phyloP scores from a whole-genome alignment of 2,888 invertebrate species.

The Mongoloraphidia duomilia region DNA sequence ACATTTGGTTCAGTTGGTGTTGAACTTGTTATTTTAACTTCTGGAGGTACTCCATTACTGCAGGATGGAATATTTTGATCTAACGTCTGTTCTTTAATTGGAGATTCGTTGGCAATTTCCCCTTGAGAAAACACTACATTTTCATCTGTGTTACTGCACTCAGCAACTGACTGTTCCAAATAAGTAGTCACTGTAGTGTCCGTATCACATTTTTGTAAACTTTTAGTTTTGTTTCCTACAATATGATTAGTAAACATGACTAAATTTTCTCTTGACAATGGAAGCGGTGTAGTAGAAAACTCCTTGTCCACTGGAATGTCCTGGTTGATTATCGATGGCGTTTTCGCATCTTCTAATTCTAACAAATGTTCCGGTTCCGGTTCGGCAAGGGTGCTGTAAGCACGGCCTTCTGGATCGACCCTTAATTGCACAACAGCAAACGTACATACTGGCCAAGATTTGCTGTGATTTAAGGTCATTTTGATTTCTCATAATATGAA shows the following conservation, averaged over 20 bases:
- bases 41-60: background rate
- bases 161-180: slow-evolving; percentile 21
- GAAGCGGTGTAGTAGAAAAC: slow-evolving; percentile 8
- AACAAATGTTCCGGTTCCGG: slow-evolving; percentile 1
- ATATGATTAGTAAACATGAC: slow-evolving; percentile 19
- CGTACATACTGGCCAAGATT: slow-evolving; percentile 31
- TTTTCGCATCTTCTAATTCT: too few species aligned
- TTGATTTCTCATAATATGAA: too few species aligned
- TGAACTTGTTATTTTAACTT: slow-evolving; percentile 3
- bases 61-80: too few species aligned
- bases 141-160: slow-evolving; percentile 4
- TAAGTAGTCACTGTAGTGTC: slow-evolving; percentile 26
- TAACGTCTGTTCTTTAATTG: too few species aligned
- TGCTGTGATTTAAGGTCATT: slow-evolving; percentile 31
- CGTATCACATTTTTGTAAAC: slow-evolving; percentile 23
- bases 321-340: too few species aligned
- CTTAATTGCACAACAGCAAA: slow-evolving; percentile 29
- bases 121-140: background rate
- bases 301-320: too few species aligned
- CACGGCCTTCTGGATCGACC: slow-evolving; percentile 27
- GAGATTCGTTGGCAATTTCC: too few species aligned
- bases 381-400: slow-evolving; percentile 25
- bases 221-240: slow-evolving; percentile 8
- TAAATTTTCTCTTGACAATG: slow-evolving; percentile 22
- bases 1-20: background rate